Conservation (phyloP, 2,888 invertebrate species). For the Clitarchus hookeri region DNA sequence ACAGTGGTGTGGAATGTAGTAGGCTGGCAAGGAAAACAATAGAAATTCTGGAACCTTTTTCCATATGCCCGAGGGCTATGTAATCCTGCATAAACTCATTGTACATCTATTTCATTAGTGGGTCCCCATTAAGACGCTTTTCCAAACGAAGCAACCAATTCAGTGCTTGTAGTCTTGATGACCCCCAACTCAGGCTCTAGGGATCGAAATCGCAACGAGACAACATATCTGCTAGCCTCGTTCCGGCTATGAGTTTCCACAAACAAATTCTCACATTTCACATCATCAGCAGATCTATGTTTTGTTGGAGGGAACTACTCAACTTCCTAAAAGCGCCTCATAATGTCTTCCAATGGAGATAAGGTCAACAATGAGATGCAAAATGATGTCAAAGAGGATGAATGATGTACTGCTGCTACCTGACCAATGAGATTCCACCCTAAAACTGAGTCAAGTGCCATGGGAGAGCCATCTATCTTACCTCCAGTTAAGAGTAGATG, state of each 20-base stretch:
- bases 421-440: background rate
- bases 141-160: background rate
- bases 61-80: background rate
- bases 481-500: background rate
- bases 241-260: background rate
- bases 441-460: background rate
- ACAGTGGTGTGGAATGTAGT: background rate
- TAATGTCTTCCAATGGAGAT: background rate
- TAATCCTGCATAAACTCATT: slow-evolving; percentile 6
- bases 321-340: background rate
- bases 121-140: background rate
- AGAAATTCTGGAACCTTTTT: background rate
- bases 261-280: background rate
- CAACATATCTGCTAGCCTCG: background rate
- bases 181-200: background rate
- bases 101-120: background rate
- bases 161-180: background rate
- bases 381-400: background rate
- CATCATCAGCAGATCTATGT: background rate
- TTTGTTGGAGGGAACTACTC: background rate
- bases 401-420: background rate
- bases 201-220: background rate
- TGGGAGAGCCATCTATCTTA: background rate
- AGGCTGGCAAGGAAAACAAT: background rate
- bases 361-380: background rate